phyloP scores from a whole-genome alignment of 2,113 vertebrate species.

The Isurus oxyrinchus region DNA sequence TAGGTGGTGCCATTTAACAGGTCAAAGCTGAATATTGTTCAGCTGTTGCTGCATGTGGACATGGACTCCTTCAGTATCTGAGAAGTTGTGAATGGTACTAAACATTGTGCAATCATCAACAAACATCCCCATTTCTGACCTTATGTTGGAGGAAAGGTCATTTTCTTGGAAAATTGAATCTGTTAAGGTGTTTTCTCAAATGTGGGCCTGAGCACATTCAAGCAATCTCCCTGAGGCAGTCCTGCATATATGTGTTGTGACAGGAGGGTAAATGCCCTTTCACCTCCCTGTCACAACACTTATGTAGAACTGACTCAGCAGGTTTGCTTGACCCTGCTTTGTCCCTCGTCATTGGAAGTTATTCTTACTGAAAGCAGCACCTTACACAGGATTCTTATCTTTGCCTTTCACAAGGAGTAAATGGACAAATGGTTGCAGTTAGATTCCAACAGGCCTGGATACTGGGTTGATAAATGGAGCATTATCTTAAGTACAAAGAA shows the following conservation, averaged over 20 bases:
- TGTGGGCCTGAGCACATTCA: background rate
- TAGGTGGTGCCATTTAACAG: background rate
- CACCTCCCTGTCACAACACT: background rate
- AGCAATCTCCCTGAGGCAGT: background rate
- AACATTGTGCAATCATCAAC: background rate
- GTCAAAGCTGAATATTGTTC: background rate
- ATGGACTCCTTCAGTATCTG: background rate
- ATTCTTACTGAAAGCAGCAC: background rate
- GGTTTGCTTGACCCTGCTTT: background rate
- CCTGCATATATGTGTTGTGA: background rate
- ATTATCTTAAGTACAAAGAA: background rate
- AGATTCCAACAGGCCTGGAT: background rate
- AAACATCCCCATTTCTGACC: background rate
- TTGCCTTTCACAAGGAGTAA: background rate
- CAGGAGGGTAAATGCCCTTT: background rate
- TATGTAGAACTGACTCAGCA: background rate
- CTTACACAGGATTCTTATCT: background rate
- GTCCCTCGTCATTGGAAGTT: background rate
- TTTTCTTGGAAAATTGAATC: background rate
- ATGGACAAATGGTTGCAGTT: background rate
- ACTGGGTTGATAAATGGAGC: background rate
- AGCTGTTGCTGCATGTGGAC: background rate
- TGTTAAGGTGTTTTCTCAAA: background rate
- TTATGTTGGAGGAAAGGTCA: background rate
- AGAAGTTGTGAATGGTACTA: background rate